Evolutionary conservation across 1,140 invertebrate species (phyloP).

Genomic region (Drosophila nasuta): DNA sequence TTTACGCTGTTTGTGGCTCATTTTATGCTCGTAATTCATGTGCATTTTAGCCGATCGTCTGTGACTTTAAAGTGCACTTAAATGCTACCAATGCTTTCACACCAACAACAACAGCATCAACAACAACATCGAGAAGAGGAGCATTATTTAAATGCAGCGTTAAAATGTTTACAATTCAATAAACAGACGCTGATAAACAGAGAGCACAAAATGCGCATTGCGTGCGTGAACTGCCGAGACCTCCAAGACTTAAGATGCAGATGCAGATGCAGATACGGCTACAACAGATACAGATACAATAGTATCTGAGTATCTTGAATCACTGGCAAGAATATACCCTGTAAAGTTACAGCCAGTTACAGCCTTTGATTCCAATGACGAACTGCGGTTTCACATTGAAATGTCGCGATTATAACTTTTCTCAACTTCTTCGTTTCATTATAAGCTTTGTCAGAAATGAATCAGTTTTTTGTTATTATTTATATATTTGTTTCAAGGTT

Average conservation of each 20-base stretch:
- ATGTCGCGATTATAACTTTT: too few species aligned
- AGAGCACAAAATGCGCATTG: conserved; percentile 36
- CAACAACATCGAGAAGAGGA: conserved; percentile 19
- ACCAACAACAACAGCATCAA: conserved; percentile 10
- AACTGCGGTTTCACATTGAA: background rate
- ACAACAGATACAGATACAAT: conserved; percentile 22
- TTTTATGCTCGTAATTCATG: conserved; percentile 23
- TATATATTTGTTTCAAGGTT: too few species aligned
- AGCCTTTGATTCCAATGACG: background rate
- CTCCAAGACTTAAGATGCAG: conserved; percentile 43
- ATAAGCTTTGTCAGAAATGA: too few species aligned
- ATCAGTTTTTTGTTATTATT: too few species aligned
- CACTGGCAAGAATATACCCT: background rate
- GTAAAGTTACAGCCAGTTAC: background rate
- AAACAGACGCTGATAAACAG: conserved; percentile 65
- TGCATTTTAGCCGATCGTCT: conserved; percentile 19
- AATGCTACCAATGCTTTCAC: conserved; percentile 32
- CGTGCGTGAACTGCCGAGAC: conserved; percentile 32
- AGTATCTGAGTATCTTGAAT: background rate
- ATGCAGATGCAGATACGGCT: conserved; percentile 31
- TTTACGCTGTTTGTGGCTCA: background rate
- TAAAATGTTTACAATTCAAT: conserved; percentile 82
- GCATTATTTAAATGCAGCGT: conserved; percentile 77
- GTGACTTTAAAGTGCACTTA: conserved; percentile 40
- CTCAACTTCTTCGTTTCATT: too few species aligned